Evolutionary conservation across 2,113 vertebrate genomes (phyloP).

Genomic region (Motacilla tschutschensis): DNA sequence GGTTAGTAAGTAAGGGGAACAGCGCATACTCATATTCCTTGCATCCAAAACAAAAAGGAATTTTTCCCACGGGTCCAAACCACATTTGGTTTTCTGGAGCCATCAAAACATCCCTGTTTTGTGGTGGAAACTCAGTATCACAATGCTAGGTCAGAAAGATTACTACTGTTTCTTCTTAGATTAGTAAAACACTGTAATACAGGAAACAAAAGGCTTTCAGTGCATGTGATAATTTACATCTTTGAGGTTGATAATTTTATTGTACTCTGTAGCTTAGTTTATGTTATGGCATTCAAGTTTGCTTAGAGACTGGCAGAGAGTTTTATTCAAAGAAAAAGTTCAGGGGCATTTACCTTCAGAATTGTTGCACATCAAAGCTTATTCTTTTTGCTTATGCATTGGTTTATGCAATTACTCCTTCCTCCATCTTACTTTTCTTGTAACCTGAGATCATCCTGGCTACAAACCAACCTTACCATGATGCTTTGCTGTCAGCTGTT

Average conservation of each 20-base stretch:
- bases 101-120: neutral
- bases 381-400: neutral
- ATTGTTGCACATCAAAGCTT: neutral
- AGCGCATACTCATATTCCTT: neutral
- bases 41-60: neutral
- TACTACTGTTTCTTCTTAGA: constrained; percentile 1
- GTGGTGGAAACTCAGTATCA: constrained; percentile 19
- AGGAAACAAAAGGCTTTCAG: neutral
- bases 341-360: neutral
- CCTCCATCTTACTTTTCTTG: neutral
- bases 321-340: neutral
- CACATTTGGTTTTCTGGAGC: neutral
- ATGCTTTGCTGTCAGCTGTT: neutral
- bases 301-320: neutral
- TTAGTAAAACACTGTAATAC: neutral
- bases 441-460: neutral
- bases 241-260: neutral
- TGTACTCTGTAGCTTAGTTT: neutral
- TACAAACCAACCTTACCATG: neutral
- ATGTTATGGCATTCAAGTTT: neutral
- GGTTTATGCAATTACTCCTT: neutral
- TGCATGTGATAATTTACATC: neutral
- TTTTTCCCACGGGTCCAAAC: neutral
- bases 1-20: neutral
- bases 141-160: neutral